These are phyloP conservation scores for Tapirus indicus DNA, from an alignment of 2,797 vertebrate species.

Conservation along the genomic window DNA sequence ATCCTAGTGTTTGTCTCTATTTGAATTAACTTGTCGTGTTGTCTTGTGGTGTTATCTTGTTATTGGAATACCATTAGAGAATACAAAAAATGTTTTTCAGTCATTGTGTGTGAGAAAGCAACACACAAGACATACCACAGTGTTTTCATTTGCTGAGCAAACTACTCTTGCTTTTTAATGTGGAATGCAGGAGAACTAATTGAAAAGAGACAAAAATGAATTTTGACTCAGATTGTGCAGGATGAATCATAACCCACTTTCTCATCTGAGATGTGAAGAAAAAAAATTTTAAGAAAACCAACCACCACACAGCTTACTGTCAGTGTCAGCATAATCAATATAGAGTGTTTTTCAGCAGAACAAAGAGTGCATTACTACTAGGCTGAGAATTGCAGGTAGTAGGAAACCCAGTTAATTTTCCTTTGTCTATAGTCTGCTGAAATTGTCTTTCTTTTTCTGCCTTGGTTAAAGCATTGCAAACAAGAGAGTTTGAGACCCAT, in stretches of 20 bases:
- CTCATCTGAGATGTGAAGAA: constrained; percentile 83
- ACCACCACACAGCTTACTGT: constrained; percentile 75
- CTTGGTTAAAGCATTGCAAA: constrained; percentile 8
- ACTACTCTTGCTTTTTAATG: constrained; percentile 86
- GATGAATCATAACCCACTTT: constrained; percentile 90
- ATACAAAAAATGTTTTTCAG: constrained; percentile 62
- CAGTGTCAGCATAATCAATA: constrained; percentile 87
- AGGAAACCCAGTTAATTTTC: constrained; percentile 14
- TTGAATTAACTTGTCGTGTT: constrained; percentile 71
- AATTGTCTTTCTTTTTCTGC: neutral
- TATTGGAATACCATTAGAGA: constrained; percentile 82
- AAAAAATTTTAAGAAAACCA: constrained; percentile 71
- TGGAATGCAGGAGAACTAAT: constrained; percentile 83
- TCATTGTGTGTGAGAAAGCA: constrained; percentile 85
- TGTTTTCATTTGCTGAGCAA: constrained; percentile 85
- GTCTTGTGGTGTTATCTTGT: constrained; percentile 75
- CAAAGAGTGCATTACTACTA: constrained; percentile 50
- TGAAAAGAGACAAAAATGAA: constrained; percentile 84
- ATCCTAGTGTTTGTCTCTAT: constrained; percentile 66
- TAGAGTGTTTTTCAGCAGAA: constrained; percentile 67
- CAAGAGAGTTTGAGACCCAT: neutral
- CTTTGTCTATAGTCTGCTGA: constrained; percentile 24
- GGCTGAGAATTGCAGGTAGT: constrained; percentile 43
- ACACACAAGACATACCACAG: constrained; percentile 78
- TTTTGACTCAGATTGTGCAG: constrained; percentile 88